These are phyloP conservation scores for Aphis gossypii DNA, from an alignment of 1,140 invertebrate genomes.

Conservation along the genomic window DNA sequence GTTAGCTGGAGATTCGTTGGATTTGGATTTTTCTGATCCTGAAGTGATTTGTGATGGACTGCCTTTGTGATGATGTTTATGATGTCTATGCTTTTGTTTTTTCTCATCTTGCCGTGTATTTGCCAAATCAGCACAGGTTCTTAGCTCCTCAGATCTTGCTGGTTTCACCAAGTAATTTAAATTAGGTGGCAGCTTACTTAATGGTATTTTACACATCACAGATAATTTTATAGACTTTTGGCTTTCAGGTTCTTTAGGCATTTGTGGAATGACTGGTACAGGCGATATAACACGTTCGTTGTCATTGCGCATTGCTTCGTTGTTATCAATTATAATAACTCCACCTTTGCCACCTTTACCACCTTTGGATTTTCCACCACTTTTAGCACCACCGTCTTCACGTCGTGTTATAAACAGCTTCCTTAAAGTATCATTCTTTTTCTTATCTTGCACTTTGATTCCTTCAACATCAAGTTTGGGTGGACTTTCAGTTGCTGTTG, in stretches of 20 bases:
- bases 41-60: slow-evolving; percentile 57
- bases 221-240: slow-evolving; percentile 63
- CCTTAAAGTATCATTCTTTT: slow-evolving; percentile 74
- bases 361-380: slow-evolving; percentile 70
- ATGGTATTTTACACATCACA: slow-evolving; percentile 65
- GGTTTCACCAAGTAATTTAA: slow-evolving; percentile 62
- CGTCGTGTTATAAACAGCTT: slow-evolving; percentile 69
- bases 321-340: slow-evolving; percentile 59
- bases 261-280: slow-evolving; percentile 61
- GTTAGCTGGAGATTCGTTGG: slow-evolving; percentile 59
- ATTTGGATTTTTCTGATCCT: slow-evolving; percentile 38
- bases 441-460: slow-evolving; percentile 72
- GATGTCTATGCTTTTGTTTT: slow-evolving; percentile 52
- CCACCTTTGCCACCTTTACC: slow-evolving; percentile 71
- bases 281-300: slow-evolving; percentile 65
- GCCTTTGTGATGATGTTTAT: slow-evolving; percentile 59
- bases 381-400: slow-evolving; percentile 67
- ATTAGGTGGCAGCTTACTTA: slow-evolving; percentile 63
- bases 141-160: slow-evolving; percentile 64
- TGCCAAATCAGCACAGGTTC: slow-evolving; percentile 66
- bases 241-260: slow-evolving; percentile 50
- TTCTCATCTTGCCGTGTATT: slow-evolving; percentile 68
- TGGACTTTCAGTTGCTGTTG: slow-evolving; percentile 63
- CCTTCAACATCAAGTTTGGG: slow-evolving; percentile 69
- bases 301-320: slow-evolving; percentile 61